Conservation (phyloP, 1,140 invertebrate species). For the Heliothis virescens region DNA sequence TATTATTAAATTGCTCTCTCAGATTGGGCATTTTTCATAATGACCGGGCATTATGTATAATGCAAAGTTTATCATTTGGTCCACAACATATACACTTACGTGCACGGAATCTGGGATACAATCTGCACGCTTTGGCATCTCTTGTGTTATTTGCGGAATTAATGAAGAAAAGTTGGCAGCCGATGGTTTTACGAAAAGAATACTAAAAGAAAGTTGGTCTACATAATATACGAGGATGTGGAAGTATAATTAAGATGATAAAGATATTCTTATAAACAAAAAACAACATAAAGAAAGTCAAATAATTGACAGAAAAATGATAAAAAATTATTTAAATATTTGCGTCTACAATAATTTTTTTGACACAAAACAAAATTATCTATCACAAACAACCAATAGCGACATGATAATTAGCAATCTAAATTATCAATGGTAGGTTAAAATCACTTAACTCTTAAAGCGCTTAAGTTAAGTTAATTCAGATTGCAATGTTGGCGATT, state of each 20-base stretch:
- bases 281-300: neutral
- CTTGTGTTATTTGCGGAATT: neutral
- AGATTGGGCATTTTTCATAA: no score
- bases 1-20: no score
- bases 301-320: no score
- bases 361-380: no score
- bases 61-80: no score
- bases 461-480: neutral
- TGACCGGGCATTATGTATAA: no score
- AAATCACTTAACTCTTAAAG: neutral
- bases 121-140: slow-evolving; percentile 1
- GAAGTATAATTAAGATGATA: neutral
- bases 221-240: neutral
- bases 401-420: neutral
- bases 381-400: no score
- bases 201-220: slow-evolving; percentile 12
- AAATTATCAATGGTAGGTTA: neutral
- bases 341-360: no score
- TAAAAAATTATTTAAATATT: no score
- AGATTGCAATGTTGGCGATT: slow-evolving; percentile 39
- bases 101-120: neutral
- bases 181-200: slow-evolving; percentile 1
- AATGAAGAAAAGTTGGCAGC: slow-evolving; percentile 17
- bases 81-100: no score
- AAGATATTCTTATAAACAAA: neutral